Conservation (phyloP, 1,140 invertebrate genomes). For the Macrobrachium rosenbergii region DNA sequence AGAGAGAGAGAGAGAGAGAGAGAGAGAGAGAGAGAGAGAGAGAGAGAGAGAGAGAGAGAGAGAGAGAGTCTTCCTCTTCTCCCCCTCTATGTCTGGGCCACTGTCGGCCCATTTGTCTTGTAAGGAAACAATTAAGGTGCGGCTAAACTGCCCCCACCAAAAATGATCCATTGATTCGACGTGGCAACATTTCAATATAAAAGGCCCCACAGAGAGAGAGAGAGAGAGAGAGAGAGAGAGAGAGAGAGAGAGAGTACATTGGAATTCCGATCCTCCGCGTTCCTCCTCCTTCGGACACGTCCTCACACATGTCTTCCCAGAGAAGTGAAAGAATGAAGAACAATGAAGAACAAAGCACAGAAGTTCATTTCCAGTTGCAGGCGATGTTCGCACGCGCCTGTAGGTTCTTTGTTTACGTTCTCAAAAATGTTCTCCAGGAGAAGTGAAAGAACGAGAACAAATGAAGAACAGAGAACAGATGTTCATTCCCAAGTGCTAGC, state of each 20-base stretch:
- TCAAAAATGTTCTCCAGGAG: too few species aligned
- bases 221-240: neutral
- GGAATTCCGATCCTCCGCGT: neutral
- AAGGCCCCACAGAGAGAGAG: slow-evolving; percentile 16
- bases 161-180: slow-evolving; percentile 61
- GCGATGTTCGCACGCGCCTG: too few species aligned
- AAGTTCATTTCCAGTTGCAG: too few species aligned
- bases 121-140: slow-evolving; percentile 59
- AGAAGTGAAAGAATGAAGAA: too few species aligned
- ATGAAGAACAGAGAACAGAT: too few species aligned
- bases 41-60: neutral
- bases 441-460: too few species aligned
- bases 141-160: slow-evolving; percentile 57
- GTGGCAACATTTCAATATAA: slow-evolving; percentile 61
- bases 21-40: neutral
- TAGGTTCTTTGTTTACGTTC: too few species aligned
- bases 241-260: too few species aligned
- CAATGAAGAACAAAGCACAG: neutral
- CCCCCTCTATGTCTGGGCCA: neutral
- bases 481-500: too few species aligned
- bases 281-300: neutral
- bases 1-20: too few species aligned
- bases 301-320: neutral
- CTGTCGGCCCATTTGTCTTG: slow-evolving; percentile 57
- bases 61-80: neutral